Evolutionary conservation across 2,888 invertebrate species (phyloP).

Genomic region (Frankliniella fusca): DNA sequence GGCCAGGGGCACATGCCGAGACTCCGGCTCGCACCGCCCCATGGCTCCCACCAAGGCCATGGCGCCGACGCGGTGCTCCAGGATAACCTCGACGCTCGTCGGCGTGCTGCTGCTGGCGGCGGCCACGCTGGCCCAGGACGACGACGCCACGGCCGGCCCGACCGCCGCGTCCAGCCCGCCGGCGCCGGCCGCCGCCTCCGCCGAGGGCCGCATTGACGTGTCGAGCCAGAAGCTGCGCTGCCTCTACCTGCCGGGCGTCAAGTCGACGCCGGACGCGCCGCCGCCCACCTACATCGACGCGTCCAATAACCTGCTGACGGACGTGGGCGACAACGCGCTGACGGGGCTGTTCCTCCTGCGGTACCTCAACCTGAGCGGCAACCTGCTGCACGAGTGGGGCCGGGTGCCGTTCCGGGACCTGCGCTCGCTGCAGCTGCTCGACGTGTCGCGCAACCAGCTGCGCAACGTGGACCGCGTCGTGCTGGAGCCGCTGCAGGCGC

Average conservation of each 20-base stretch:
- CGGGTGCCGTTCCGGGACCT: constrained; percentile 62
- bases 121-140: background rate
- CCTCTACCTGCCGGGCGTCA: constrained; percentile 21
- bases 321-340: constrained; percentile 56
- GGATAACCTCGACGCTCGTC: too few relatives aligned
- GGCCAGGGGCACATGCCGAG: background rate
- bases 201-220: constrained; percentile 18
- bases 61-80: background rate
- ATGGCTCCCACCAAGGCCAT: background rate
- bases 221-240: constrained; percentile 19
- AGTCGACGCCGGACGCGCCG: background rate
- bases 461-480: constrained; percentile 61
- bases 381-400: constrained; percentile 60
- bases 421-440: constrained; percentile 61
- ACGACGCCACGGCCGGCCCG: background rate
- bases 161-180: background rate
- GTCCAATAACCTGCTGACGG: constrained; percentile 61
- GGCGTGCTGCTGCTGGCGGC: background rate
- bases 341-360: constrained; percentile 58
- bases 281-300: constrained; percentile 12
- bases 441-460: constrained; percentile 66
- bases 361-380: constrained; percentile 67
- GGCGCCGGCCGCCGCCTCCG: background rate
- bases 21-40: background rate
- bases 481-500: constrained; percentile 66